phyloP scores from a whole-genome alignment of 1,140 invertebrate species.

The Brachionus koreanus region DNA sequence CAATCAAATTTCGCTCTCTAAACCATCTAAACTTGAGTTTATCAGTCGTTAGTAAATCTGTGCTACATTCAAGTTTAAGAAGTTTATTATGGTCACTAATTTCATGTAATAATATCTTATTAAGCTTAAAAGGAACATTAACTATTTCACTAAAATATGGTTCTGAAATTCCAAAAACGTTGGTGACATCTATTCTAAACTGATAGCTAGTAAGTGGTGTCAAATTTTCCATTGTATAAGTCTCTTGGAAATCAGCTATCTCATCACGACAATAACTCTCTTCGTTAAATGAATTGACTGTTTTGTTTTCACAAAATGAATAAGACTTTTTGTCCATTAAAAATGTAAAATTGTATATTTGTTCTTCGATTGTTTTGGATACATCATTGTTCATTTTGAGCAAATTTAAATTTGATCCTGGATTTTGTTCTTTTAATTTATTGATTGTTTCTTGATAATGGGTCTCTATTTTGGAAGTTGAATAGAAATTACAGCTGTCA shows the following conservation, averaged over 20 bases:
- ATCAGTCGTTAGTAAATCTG: background rate
- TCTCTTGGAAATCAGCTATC: slow-evolving; percentile 18
- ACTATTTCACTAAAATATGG: background rate
- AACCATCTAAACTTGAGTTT: slow-evolving; percentile 2
- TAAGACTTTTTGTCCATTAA: slow-evolving; percentile 26
- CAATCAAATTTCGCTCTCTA: background rate
- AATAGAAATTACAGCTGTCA: slow-evolving; percentile 37
- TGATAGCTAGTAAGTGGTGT: slow-evolving; percentile 21
- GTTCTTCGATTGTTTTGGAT: background rate
- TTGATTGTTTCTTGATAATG: background rate
- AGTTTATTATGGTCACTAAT: background rate
- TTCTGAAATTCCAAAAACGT: slow-evolving; percentile 16
- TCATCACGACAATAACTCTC: slow-evolving; percentile 17
- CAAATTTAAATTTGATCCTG: background rate
- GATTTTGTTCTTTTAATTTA: background rate
- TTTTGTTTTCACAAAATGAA: background rate
- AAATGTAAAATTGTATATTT: slow-evolving; percentile 14
- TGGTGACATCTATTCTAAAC: slow-evolving; percentile 30
- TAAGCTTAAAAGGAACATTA: background rate
- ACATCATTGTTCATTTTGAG: background rate
- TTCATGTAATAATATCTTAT: background rate
- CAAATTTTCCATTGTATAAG: slow-evolving; percentile 12
- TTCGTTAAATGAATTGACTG: background rate
- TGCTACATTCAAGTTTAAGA: background rate
- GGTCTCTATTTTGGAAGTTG: background rate